Evolutionary conservation across 2,113 vertebrate genomes (phyloP).

Genomic region (Mesembrinibis cayennensis): DNA sequence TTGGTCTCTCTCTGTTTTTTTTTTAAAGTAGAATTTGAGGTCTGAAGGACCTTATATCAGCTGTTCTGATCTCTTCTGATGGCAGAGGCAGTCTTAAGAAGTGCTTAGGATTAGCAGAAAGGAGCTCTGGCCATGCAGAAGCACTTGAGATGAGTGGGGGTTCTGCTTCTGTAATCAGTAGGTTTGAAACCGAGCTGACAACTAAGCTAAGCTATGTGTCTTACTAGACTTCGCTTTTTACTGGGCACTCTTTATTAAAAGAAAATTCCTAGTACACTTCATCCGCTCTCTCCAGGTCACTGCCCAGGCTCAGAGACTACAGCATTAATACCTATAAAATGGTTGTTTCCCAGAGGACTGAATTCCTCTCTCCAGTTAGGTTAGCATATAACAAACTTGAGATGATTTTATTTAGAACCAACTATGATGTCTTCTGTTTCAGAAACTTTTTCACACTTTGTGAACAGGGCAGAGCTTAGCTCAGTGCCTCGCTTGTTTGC

Average conservation of each 20-base stretch:
- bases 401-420: not conserved
- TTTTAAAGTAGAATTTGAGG: not conserved
- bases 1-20: not conserved
- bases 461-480: not conserved
- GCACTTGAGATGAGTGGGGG: conserved; percentile 5
- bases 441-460: not conserved
- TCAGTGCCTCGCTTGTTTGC: accelerated
- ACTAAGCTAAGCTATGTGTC: not conserved
- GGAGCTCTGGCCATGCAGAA: not conserved
- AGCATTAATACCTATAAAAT: not conserved
- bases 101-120: not conserved
- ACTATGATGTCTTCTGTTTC: not conserved
- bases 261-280: not conserved
- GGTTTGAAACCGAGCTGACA: conserved; percentile 20
- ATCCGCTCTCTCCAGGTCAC: not conserved
- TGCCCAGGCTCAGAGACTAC: not conserved
- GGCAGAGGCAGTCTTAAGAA: not conserved
- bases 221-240: not conserved
- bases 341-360: not conserved
- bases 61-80: not conserved
- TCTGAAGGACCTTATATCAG: not conserved
- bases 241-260: not conserved
- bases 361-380: not conserved
- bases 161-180: not conserved
- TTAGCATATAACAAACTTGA: not conserved